phyloP scores from a whole-genome alignment of 2,797 vertebrate genomes.

The Triplophysa bombifrons region DNA sequence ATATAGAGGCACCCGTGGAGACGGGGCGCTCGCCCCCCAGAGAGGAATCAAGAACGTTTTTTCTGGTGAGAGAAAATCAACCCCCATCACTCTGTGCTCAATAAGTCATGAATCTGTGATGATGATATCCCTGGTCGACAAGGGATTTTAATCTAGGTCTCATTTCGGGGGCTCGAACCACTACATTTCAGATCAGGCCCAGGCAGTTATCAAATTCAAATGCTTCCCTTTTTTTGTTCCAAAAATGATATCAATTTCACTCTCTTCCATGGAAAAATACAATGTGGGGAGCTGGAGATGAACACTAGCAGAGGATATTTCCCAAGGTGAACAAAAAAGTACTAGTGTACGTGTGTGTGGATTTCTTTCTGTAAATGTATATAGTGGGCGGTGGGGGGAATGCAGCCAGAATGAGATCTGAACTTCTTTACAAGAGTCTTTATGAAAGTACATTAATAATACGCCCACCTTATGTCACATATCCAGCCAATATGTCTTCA shows the following conservation, averaged over 20 bases:
- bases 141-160: constrained; percentile 56
- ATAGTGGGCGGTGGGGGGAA: constrained; percentile 26
- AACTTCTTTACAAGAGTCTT: constrained; percentile 25
- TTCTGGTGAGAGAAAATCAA: constrained; percentile 53
- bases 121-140: constrained; percentile 49
- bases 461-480: constrained; percentile 28
- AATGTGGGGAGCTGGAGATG: constrained; percentile 14
- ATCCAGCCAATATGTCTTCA: constrained; percentile 13
- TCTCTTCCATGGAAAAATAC: constrained; percentile 27
- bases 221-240: not conserved
- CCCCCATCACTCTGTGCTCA: constrained; percentile 50
- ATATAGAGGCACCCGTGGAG: constrained; percentile 44
- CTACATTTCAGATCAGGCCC: constrained; percentile 35
- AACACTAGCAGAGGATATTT: constrained; percentile 21
- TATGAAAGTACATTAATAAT: constrained; percentile 31
- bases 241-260: constrained; percentile 13
- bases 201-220: constrained; percentile 40
- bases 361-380: constrained; percentile 13
- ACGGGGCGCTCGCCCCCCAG: constrained; percentile 46
- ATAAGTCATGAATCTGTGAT: constrained; percentile 54
- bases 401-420: constrained; percentile 19
- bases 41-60: constrained; percentile 56
- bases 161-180: constrained; percentile 41
- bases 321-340: constrained; percentile 44
- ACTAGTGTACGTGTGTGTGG: constrained; percentile 22